These are phyloP conservation scores for Prietella phreatophila DNA, from an alignment of 2,113 vertebrate genomes.

Conservation along the genomic window DNA sequence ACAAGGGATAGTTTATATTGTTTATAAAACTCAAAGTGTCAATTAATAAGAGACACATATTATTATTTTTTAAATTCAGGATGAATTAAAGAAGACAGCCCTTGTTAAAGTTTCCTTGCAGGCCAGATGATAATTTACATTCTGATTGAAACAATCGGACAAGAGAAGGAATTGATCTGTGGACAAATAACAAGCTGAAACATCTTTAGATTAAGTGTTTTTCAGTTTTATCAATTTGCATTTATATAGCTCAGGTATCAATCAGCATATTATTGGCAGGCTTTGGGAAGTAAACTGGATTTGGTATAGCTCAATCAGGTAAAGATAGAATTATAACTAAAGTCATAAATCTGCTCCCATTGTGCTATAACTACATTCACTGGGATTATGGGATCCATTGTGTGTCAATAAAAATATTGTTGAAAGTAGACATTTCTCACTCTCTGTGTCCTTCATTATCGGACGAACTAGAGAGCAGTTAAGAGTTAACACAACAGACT, in stretches of 20 bases:
- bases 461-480: neutral
- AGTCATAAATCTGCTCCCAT: neutral
- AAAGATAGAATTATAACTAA: neutral
- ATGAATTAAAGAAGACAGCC: neutral
- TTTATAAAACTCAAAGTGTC: neutral
- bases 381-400: neutral
- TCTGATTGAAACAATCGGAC: neutral
- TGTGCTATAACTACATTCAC: neutral
- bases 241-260: slow-evolving; percentile 6
- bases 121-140: neutral
- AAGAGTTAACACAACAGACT: neutral
- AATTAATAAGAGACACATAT: neutral
- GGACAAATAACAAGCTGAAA: neutral
- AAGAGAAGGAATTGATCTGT: neutral
- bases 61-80: neutral
- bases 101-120: neutral
- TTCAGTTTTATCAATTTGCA: neutral
- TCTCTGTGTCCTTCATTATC: neutral
- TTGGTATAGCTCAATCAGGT: neutral
- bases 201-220: neutral
- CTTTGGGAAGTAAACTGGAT: neutral
- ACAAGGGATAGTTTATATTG: neutral
- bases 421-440: neutral
- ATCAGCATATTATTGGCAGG: neutral
- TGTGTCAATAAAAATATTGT: neutral